phyloP scores from a whole-genome alignment of 2,797 vertebrate genomes.

The Pangasius larnaudii region DNA sequence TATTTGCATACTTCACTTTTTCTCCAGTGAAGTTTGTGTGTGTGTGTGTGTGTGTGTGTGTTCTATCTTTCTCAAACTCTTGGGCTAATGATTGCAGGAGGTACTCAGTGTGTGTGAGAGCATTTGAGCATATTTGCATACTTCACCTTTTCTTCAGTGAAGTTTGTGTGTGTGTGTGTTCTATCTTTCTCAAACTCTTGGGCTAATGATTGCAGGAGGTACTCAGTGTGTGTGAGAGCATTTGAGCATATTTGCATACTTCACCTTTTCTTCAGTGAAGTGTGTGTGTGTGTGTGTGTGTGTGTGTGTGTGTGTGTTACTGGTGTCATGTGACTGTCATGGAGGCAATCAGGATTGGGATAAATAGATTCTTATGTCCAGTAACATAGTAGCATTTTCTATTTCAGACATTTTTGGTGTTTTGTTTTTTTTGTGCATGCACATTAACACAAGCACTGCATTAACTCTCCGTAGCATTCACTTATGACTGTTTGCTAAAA shows the following conservation, averaged over 20 bases:
- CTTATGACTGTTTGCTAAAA: not conserved
- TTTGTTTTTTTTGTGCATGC: too few relatives aligned
- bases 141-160: not conserved
- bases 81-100: constrained; percentile 46
- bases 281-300: not conserved
- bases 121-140: not conserved
- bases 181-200: constrained; percentile 30
- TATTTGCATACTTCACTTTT: not conserved
- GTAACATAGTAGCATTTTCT: too few relatives aligned
- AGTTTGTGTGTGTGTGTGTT: constrained; percentile 3
- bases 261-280: not conserved
- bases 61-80: constrained; percentile 27
- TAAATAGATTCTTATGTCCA: not conserved
- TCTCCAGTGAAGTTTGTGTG: not conserved
- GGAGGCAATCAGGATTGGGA: not conserved
- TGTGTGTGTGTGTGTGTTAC: not conserved
- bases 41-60: not conserved
- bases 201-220: constrained; percentile 43
- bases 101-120: constrained; percentile 12
- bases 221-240: constrained; percentile 19
- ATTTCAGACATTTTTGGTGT: too few relatives aligned
- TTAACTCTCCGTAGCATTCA: not conserved
- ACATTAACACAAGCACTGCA: not conserved
- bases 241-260: not conserved
- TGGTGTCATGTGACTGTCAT: constrained; percentile 2